Base-by-base conservation (phyloP, 1,140 invertebrate species). In the Drosophila chauvacae region DNA sequence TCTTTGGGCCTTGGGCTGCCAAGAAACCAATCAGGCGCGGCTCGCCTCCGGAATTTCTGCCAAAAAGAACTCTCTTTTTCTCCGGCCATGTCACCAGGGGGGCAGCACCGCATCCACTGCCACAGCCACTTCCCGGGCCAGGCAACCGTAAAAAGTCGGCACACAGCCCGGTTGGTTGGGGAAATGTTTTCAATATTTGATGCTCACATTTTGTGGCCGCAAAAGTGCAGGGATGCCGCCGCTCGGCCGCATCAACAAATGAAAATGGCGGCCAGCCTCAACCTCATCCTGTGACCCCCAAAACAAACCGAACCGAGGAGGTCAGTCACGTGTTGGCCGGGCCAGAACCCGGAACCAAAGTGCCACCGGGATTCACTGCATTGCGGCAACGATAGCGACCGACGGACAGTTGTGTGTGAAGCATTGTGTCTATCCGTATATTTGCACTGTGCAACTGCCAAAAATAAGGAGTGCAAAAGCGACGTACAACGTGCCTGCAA, bases 131-230 rank as follows among this genome's bases (percentile, higher is more conserved):
- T 10, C 13, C 44, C 48, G 14, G 41, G 13, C 41, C 41, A 47
- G 62, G 62, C 53, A 39, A 44, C 30, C 69, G 28, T 59, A 59
- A 72, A 72, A 71, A 72, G 26, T 30, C 41, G 42, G 48, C 66
- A 16, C 51, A 53, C 26, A 63, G 47, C 26, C 59, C 28, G 26
- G 26, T 13, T 7, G 62, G 51, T 26, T 57, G 55, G 59, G 62
- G 63, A 75, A 73, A 69, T 70, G 64, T 68, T 74, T 88, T 80
- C 77, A 87, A 87, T 87, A 87, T 88, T 87, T 87, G 72, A 77
- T 88, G 80, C 72, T 78, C 69, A 76, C 82, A 80, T 78, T 77
- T 79, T 80, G 83, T 88, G 84, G 80, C 80, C 83, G 62, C 63
- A 83, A 80, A 86, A 82, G 79, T 69, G 70, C 82, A 87, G 76